These are phyloP conservation scores for Eugnorisma glareosa DNA, from an alignment of 2,888 invertebrate species.

Conservation along the genomic window DNA sequence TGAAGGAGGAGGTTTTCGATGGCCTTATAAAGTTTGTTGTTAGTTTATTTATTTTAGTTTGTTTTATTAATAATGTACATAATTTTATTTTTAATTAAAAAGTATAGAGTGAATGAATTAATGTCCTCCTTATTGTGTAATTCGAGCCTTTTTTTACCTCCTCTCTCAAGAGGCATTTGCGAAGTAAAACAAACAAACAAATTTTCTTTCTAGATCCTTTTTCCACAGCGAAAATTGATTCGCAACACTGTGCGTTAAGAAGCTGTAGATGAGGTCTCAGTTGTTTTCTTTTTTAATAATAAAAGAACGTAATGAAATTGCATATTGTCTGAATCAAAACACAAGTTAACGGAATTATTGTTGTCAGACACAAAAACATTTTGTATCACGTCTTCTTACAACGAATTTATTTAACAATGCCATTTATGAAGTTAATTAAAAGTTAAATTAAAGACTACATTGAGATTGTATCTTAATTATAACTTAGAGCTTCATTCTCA, in stretches of 20 bases:
- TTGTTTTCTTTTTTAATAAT: neutral
- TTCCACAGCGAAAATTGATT: neutral
- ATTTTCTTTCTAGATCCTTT: neutral
- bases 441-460: constrained; percentile 49
- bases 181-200: neutral
- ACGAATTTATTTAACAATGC: constrained; percentile 24
- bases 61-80: no score
- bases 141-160: neutral
- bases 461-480: constrained; percentile 58
- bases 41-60: no score
- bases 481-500: constrained; percentile 16
- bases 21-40: no score
- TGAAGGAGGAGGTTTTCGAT: no score
- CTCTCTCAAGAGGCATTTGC: no score
- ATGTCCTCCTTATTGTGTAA: neutral
- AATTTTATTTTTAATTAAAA: no score
- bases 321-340: neutral
- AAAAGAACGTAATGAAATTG: neutral
- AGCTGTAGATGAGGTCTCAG: neutral
- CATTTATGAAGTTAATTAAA: constrained; percentile 51
- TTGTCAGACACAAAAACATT: constrained; percentile 29
- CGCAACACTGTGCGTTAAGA: neutral
- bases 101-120: no score
- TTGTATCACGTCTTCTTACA: constrained; percentile 10
- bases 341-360: neutral